A percentile compares a stretch with the other conserved stretches of the same genome.
phyloP scores from a whole-genome alignment of 2,113 vertebrate species.

The Lophius piscatorius region DNA sequence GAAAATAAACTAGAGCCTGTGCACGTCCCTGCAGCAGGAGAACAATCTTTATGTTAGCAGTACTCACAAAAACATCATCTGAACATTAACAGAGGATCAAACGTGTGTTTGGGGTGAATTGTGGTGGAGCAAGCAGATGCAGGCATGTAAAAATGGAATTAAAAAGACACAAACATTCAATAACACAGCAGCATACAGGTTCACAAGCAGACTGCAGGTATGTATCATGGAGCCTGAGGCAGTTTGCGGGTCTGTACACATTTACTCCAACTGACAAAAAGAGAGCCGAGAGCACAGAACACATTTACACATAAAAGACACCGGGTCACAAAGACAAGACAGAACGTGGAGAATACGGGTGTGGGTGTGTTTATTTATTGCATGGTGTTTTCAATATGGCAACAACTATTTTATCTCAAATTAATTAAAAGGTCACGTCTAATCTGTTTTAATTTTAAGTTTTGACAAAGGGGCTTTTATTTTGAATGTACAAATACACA shows the following conservation, averaged over 20 bases:
- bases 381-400: too few relatives aligned
- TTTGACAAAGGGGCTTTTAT: too few relatives aligned
- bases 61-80: not conserved
- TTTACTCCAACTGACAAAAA: slow-evolving; percentile 37
- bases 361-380: not conserved
- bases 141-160: not conserved
- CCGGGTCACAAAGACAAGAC: slow-evolving; percentile 1
- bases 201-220: slow-evolving; percentile 16
- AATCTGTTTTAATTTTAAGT: too few relatives aligned
- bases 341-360: not conserved
- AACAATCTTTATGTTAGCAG: too few relatives aligned
- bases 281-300: too few relatives aligned
- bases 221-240: slow-evolving; percentile 23
- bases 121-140: not conserved
- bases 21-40: not conserved
- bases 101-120: not conserved
- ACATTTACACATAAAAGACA: slow-evolving; percentile 3
- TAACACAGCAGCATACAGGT: slow-evolving; percentile 17
- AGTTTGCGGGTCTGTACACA: slow-evolving; percentile 40
- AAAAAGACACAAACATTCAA: not conserved
- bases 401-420: too few relatives aligned
- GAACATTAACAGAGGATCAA: not conserved
- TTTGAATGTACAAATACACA: too few relatives aligned
- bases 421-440: too few relatives aligned
- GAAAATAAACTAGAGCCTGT: slow-evolving; percentile 26